Base-by-base conservation (phyloP, 2,113 vertebrate genomes). In the Salminus brasiliensis region DNA sequence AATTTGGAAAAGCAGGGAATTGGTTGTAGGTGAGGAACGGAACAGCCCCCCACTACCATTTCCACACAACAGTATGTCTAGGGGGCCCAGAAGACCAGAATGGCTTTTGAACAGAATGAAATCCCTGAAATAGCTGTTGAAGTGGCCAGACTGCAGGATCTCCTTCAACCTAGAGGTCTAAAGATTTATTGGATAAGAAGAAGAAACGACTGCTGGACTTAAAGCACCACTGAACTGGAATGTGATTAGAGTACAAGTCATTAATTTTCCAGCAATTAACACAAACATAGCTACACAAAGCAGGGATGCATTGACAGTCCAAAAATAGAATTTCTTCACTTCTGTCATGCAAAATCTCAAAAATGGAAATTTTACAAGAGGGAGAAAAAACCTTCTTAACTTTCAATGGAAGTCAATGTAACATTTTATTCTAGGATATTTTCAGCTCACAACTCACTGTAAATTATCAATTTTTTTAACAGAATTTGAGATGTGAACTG, bases 131-230 rank as follows among this genome's bases (percentile, higher is more conserved):
- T 21, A 36, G 32, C 32, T 13, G 25, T 39, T 23, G n/a, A 66
- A 36, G 60, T 32, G 18, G 59, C 71, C 70, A 66, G 71, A 80
- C 57, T 73, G 60, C 78, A 47, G 70, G 49, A 25, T 43, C n/a
- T 9, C 15, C 15, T 87, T 59, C 62, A 82, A 71, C 76, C 81
- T 83, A 36, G 15, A 55, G 23, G 59, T 2, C 55, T n/a, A 15
- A 62, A 76, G 53, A 53, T 53, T n/a, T 21, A 49, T 23, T n/a
- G 30, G 32, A 36, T 25, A 62, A 74, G 43, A 53, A 71, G 43
- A 57, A 25, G 0, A 43, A 27, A 5, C 41, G 15, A 25, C 25
- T 32, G 15, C 39, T n/a, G 41, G 30, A 10, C 2, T 67, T 25
- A 29, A 15, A 25, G 18, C 43, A 18, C 34, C 27, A 68, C 36